These are phyloP conservation scores for Entomyzon cyanotis DNA, from an alignment of 2,113 vertebrate genomes.

Conservation along the genomic window DNA sequence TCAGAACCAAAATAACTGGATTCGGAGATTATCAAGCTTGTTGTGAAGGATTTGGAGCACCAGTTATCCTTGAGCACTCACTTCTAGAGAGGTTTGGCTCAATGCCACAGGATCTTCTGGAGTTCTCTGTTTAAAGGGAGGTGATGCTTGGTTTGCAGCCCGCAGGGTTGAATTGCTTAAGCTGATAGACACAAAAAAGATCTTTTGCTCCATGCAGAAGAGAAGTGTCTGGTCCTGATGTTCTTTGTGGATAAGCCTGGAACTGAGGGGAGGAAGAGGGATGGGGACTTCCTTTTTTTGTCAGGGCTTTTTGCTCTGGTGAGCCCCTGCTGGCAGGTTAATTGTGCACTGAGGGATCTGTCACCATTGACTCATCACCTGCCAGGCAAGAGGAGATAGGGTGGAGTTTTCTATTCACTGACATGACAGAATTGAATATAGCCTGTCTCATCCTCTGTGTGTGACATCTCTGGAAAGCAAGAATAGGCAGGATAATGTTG, in stretches of 20 bases:
- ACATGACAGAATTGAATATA: background rate
- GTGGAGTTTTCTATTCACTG: background rate
- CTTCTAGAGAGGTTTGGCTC: background rate
- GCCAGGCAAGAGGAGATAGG: background rate
- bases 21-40: background rate
- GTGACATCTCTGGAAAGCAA: background rate
- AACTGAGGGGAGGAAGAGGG: background rate
- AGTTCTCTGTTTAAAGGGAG: background rate
- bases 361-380: background rate
- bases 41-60: background rate
- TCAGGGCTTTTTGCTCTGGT: background rate
- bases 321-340: constrained; percentile 26
- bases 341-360: background rate
- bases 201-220: background rate
- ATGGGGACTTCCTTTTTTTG: background rate
- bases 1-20: background rate
- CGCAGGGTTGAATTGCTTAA: accelerated
- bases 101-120: background rate
- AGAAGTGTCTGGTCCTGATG: background rate
- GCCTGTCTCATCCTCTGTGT: background rate
- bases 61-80: background rate
- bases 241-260: background rate
- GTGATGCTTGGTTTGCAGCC: background rate
- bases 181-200: background rate
- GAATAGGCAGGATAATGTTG: background rate